Base-by-base conservation (phyloP, 1,140 invertebrate species). In the Odontomachus brunneus region DNA sequence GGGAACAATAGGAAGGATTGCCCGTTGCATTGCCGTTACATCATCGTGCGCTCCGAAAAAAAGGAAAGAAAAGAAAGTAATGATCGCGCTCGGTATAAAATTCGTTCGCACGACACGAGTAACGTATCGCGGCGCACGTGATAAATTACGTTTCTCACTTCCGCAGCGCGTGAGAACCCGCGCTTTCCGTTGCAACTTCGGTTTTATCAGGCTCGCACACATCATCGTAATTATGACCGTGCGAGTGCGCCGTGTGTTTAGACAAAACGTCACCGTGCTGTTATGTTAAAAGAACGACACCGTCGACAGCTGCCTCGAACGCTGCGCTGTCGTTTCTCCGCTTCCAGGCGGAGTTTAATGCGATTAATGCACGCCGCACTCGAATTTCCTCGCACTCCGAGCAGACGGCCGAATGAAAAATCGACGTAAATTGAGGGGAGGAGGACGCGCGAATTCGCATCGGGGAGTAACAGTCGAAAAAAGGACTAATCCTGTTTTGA, bases 401-500 rank as follows among this genome's bases (percentile, higher is more conserved):
- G 29, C 5, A 2, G 2, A 33, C 38, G 3, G 38, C 4, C 17
- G 60, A 66, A n/a, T 53, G 33, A 24, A 78, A 80, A 57, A 53
- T 80, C 53, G 49, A 69, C 24, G n/a, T 24, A 48, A 55, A 80
- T 38, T 15, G 12, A 14, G 38, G 9, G 3, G 9, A 11, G 38
- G 38, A 0, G 38, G 9, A 7, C 11, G 51, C 38, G 57, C 17
- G 44, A 75, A 71, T 80, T 80, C 51, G 65, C 51, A 62, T 15
- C 12, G 24, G 24, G 29, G 48, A 67, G 44, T 19, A 12, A 22
- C 55, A 17, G 75, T 0, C 17, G 19, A 24, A 65, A 87, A 49
- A 74, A 15, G 73, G 74, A 87, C 89, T 91, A 88, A 90, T 88
- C 74, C 84, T 91, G 90, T 91, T 91, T 91, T 91, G 90, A 91